These are phyloP conservation scores for Notolabrus celidotus DNA, from an alignment of 2,797 vertebrate species.

Conservation along the genomic window DNA sequence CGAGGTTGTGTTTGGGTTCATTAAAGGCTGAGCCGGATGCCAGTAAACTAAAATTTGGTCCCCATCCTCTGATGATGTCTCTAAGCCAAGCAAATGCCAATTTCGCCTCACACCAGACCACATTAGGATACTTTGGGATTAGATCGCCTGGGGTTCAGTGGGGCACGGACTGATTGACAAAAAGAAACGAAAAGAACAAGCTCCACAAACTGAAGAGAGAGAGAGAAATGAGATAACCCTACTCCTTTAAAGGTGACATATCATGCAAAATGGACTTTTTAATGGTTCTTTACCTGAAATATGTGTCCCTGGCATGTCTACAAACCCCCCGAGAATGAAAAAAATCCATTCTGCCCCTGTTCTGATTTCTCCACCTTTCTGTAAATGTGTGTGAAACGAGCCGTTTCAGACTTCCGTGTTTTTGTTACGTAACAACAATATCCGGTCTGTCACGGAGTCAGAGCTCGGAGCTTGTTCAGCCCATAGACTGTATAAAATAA, in stretches of 20 bases:
- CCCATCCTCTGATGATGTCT: slow-evolving; percentile 28
- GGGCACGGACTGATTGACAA: neutral
- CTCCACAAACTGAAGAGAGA: neutral
- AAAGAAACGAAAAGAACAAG: neutral
- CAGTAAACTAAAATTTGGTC: slow-evolving; percentile 38
- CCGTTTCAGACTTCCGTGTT: no score
- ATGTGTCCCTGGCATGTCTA: no score
- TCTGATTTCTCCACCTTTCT: no score
- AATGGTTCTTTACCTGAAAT: no score
- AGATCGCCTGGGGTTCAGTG: neutral
- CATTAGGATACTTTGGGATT: slow-evolving; percentile 1
- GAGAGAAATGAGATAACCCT: neutral
- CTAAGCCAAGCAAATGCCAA: slow-evolving; percentile 43
- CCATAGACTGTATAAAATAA: no score
- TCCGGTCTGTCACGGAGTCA: no score
- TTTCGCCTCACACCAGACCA: neutral
- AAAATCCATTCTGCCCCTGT: no score
- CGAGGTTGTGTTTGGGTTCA: slow-evolving; percentile 37
- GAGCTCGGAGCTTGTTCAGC: no score
- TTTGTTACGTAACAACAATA: no score
- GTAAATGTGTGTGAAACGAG: no score
- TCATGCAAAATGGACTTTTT: no score
- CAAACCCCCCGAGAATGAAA: no score
- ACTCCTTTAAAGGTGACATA: neutral
- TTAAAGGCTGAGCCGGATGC: slow-evolving; percentile 33